Evolutionary conservation across 2,797 vertebrate species (phyloP).

Genomic region (Loriculus beryllinus): DNA sequence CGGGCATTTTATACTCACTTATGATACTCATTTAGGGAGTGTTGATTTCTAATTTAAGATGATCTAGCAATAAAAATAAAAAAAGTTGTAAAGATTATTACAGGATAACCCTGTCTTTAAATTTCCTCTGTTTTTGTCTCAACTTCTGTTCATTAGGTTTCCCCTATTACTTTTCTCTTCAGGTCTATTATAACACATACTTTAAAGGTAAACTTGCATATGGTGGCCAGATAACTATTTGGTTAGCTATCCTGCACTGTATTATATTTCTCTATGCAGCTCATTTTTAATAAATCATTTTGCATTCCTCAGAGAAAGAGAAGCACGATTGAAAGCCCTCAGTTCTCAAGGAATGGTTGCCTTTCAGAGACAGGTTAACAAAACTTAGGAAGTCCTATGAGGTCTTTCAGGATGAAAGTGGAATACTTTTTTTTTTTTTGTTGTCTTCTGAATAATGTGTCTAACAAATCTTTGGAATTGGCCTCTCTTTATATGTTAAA

Average conservation of each 20-base stretch:
- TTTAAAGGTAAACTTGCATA: neutral
- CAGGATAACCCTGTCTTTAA: neutral
- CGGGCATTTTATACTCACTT: neutral
- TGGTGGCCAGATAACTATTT: neutral
- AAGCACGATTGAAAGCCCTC: neutral
- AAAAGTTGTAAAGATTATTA: neutral
- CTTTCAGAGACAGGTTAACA: neutral
- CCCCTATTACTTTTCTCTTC: neutral
- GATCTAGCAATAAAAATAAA: neutral
- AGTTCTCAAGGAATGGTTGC: neutral
- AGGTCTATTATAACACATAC: neutral
- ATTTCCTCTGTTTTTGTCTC: neutral
- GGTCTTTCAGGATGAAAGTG: neutral
- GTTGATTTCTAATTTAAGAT: neutral
- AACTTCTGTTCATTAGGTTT: neutral
- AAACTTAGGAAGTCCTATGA: neutral
- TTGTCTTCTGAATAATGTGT: neutral
- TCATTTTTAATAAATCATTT: neutral
- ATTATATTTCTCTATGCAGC: neutral
- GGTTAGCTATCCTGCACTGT: neutral
- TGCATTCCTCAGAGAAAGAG: neutral
- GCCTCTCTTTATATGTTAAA: constrained; percentile 26
- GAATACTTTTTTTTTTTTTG: neutral
- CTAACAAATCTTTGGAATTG: neutral
- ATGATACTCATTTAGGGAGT: neutral